Base-by-base conservation (phyloP, 2,888 invertebrate species). In the Trichogramma evanescens region DNA sequence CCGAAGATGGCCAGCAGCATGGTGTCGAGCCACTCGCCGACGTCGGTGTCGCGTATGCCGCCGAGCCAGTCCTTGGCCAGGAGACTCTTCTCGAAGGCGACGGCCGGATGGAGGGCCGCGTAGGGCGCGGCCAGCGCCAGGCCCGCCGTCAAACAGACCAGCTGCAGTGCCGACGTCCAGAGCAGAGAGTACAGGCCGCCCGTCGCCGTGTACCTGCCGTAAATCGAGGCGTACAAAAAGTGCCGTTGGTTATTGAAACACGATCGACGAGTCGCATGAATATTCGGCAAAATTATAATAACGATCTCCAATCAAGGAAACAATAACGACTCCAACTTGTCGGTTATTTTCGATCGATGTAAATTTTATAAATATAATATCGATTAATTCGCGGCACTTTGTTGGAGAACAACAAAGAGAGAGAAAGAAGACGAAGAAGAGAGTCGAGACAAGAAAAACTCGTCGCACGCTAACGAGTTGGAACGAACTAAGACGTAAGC, bases 151-250 rank as follows among this genome's bases (percentile, higher is more conserved):
- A 88, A 86, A 74, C 84, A 86, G 67, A 83, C 81, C 49, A 88
- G 79, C 72, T 88, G 87, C 59, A 87, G 80, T 59, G 85, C 86
- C 70, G 87, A 87, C n/a, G 88, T 87, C 74, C 86, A 88, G 0
- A 87, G 86, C 13, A 88, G 86, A 10, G 86, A 84, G 72, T 87
- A 87, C 48, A 88, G 79, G 1, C 88, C 88, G 1, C 88, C 86
- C 66, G 85, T 82, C 58, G 87, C 80, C 0, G 88, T 88, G 77
- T 88, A 89, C 59, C 77, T 77, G 66, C 26, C 26, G 26, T 26
- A 1, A 26, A 26, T 26, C 26, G 26, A 26, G 26, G 26, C 26
- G 26, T 26, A 26, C 26, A 26, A 26, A 26, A 26, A 26, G 26
- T 26, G 26, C 26, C 26, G 2, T 26, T 26, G 26, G 26, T 26